Evolutionary conservation across 2,113 vertebrate species (phyloP).

Genomic region (Dipodomys stephensi): DNA sequence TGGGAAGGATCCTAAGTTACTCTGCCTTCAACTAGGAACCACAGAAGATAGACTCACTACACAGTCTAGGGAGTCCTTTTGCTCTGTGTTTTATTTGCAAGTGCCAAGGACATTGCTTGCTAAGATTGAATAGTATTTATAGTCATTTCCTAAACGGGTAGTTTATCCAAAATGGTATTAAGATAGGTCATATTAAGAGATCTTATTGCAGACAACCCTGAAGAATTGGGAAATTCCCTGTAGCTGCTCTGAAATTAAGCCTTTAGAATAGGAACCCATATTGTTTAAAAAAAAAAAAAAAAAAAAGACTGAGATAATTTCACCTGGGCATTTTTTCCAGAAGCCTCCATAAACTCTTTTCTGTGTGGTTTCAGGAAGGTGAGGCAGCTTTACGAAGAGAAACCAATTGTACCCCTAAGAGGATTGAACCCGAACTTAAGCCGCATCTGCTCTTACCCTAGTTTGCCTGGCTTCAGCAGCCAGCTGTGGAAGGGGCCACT

Average conservation of each 20-base stretch:
- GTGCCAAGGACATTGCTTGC: not conserved
- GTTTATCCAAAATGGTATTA: not conserved
- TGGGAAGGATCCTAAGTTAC: not conserved
- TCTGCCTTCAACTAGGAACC: not conserved
- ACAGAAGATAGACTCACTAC: not conserved
- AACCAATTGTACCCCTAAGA: not conserved
- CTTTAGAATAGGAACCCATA: not conserved
- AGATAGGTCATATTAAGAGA: not conserved
- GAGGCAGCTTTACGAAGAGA: not conserved
- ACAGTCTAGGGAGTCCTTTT: not conserved
- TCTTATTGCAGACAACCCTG: not conserved
- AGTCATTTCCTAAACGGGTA: not conserved
- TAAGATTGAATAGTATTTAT: not conserved
- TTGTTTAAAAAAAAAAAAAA: not conserved
- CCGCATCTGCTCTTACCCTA: not conserved
- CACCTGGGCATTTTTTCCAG: slow-evolving; percentile 4
- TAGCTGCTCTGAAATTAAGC: not conserved
- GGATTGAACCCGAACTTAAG: slow-evolving; percentile 7
- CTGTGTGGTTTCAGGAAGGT: not conserved
- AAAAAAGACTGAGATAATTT: not conserved
- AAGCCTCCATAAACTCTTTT: not conserved
- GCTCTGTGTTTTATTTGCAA: not conserved
- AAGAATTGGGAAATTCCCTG: slow-evolving; percentile 1
- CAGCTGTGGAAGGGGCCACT: not conserved
- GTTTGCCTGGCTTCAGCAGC: not conserved